Evolutionary conservation across 1,140 invertebrate genomes (phyloP).

Genomic region (Papilio polyxenes): DNA sequence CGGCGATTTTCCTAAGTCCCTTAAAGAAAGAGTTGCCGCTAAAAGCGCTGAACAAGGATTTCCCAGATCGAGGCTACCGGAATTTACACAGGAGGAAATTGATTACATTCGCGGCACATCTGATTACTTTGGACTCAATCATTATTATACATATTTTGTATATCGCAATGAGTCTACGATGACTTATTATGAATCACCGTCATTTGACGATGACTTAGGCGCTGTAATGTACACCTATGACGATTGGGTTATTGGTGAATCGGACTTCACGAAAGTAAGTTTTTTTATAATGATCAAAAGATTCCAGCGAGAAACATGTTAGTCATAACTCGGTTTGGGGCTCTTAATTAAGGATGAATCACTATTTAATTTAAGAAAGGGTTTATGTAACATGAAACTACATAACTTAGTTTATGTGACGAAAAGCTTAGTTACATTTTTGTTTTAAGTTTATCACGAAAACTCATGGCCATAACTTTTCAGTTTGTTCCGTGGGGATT

Average conservation of each 20-base stretch:
- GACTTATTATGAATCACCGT: conserved; percentile 47
- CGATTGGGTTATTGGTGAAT: conserved; percentile 48
- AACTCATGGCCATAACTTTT: conserved; percentile 36
- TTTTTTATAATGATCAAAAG: neutral
- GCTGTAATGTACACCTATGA: conserved; percentile 41
- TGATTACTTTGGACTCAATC: conserved; percentile 83
- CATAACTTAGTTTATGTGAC: neutral
- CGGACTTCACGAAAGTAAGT: conserved; percentile 49
- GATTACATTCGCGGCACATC: conserved; percentile 66
- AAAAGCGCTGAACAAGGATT: conserved; percentile 79
- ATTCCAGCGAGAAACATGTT: neutral
- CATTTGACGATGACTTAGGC: conserved; percentile 56
- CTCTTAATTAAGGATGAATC: neutral
- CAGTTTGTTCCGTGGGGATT: conserved; percentile 61
- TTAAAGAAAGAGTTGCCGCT: conserved; percentile 78
- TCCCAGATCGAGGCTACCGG: conserved; percentile 67
- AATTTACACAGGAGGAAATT: conserved; percentile 65
- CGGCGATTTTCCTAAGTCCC: conserved; percentile 82
- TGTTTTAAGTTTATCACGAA: neutral
- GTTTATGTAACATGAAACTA: neutral
- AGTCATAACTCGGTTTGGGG: neutral
- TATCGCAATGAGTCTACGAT: conserved; percentile 56
- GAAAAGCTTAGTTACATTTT: neutral
- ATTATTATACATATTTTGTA: conserved; percentile 75
- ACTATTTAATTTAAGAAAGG: neutral